These are phyloP conservation scores for Cyprinodon diabolis DNA, from an alignment of 2,797 vertebrate species.

Conservation along the genomic window DNA sequence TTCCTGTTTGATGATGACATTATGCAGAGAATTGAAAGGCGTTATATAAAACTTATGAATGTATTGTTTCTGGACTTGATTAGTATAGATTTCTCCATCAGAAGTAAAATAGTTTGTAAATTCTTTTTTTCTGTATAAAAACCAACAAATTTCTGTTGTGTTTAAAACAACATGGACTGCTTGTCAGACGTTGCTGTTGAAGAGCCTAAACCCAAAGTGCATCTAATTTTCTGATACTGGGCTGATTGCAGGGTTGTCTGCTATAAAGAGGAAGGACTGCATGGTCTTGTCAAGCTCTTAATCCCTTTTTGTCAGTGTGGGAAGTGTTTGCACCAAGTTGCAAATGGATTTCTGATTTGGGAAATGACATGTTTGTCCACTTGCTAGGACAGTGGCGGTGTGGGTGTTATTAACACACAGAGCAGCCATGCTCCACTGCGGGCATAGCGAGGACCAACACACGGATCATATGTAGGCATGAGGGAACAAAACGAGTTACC, in stretches of 20 bases:
- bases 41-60: no score
- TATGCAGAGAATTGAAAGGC: no score
- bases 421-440: conserved; percentile 36
- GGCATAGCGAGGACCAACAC: conserved; percentile 53
- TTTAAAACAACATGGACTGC: background rate
- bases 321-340: conserved; percentile 56
- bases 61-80: no score
- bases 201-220: conserved; percentile 22
- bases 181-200: conserved; percentile 1
- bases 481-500: conserved; percentile 35
- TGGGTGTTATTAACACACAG: conserved; percentile 56
- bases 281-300: conserved; percentile 31
- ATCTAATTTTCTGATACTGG: conserved; percentile 20
- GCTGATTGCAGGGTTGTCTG: conserved; percentile 17
- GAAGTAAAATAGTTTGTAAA: background rate
- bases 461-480: conserved; percentile 42
- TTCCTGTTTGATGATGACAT: no score
- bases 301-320: conserved; percentile 51
- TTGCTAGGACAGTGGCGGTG: conserved; percentile 48
- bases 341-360: conserved; percentile 64
- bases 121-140: background rate
- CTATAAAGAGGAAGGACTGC: background rate
- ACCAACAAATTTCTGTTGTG: background rate
- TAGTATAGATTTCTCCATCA: background rate
- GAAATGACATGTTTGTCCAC: conserved; percentile 61